Evolutionary conservation across 2,797 vertebrate genomes (phyloP).

Genomic region (Nannoperca obscura): DNA sequence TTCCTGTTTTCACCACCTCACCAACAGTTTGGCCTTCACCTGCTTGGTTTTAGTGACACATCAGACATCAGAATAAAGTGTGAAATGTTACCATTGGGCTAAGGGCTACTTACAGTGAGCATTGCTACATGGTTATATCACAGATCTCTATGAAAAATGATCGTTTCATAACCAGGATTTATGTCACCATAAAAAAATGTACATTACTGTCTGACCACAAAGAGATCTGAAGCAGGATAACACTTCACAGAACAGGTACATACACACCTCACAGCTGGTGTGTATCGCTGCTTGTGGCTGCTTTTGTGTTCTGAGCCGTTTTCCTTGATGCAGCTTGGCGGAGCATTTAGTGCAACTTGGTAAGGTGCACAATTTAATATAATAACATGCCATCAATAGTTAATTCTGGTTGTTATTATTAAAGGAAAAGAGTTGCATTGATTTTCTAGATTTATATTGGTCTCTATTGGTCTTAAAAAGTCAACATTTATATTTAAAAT

Average conservation of each 20-base stretch:
- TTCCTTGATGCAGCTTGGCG: background rate
- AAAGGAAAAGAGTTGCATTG: background rate
- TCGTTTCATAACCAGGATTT: background rate
- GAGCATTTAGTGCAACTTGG: background rate
- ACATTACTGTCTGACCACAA: background rate
- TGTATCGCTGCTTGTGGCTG: background rate
- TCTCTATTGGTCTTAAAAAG: background rate
- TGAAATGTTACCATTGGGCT: slow-evolving; percentile 14
- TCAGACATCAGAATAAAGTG: slow-evolving; percentile 18
- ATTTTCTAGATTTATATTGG: background rate
- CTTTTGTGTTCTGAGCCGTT: background rate
- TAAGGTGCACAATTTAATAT: background rate
- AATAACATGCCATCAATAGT: background rate
- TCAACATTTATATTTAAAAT: background rate
- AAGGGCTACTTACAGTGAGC: background rate
- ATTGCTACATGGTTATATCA: background rate
- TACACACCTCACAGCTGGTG: background rate
- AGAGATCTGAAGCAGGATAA: background rate
- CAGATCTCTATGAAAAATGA: background rate
- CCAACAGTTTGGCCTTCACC: slow-evolving; percentile 26
- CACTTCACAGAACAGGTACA: background rate
- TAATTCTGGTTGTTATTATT: background rate
- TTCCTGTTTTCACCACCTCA: background rate
- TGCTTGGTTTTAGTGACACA: slow-evolving; percentile 33
- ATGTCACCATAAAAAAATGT: background rate